Base-by-base conservation (phyloP, 2,113 vertebrate species). In the Erythrocebus patas region DNA sequence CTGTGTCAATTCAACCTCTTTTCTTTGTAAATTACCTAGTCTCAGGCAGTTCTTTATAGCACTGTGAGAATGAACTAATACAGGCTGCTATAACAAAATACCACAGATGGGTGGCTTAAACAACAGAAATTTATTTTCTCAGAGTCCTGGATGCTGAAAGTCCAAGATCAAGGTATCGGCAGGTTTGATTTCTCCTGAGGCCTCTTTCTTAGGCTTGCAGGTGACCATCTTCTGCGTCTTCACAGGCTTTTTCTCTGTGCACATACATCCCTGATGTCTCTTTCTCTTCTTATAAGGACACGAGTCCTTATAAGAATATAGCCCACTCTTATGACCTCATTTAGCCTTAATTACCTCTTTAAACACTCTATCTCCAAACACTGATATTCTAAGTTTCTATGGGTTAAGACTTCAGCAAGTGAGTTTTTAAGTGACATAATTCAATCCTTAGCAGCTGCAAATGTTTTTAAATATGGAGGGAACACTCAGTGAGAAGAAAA, bases 401-500 rank as follows among this genome's bases (percentile, higher is more conserved):
- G 32, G 2, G 27, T 43, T 78, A 89, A 40, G 11, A 48, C 16
- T 43, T 83, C 79, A 59, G 81, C 72, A 57, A 66, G 38, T 18
- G n/a, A 89, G 72, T 68, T 90, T 66, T 57, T 13, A 16, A 30
- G 3, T 1, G 12, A 55, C 45, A 86, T 6, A 45, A 38, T 61
- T 93, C 57, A 87, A 43, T 89, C 32, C 23, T 45, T 43, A 83
- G 27, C 48, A 96, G 73, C 79, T 95, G 45, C 64, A 96, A 83
- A 83, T 68, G n/a, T 35, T 93, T 43, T 92, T 38, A 75, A 70
- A 18, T 76, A 32, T 52, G 22, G 10, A 66, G 14, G 76, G 52
- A 95, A 43, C 25, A 82, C 7, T 22, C 61, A 30, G 35, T 10
- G 18, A 32, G 20, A 8, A 6, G 12, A 75, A 66, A 38, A 32